phyloP scores from a whole-genome alignment of 2,113 vertebrate species.

The Zosterops lateralis region DNA sequence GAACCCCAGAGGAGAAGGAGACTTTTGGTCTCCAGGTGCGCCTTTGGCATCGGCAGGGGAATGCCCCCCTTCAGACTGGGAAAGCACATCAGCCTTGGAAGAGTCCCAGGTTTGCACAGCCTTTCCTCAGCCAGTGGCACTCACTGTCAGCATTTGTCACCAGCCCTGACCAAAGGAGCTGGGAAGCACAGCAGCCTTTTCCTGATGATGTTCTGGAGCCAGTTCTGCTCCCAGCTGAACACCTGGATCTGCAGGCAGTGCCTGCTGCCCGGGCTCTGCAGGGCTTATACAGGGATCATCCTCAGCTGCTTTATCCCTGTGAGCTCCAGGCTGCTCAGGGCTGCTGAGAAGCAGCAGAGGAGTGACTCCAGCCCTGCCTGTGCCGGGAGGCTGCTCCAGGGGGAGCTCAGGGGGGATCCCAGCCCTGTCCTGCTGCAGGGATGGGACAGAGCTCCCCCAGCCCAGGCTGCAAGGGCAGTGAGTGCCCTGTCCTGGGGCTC shows the following conservation, averaged over 20 bases:
- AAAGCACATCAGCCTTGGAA: conserved; percentile 32
- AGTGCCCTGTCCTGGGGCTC: fast-evolving
- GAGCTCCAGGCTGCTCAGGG: neutral
- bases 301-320: neutral
- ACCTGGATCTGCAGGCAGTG: neutral
- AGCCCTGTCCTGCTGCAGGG: neutral
- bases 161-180: conserved; percentile 51
- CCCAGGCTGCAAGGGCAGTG: fast-evolving
- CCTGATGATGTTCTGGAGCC: conserved; percentile 10
- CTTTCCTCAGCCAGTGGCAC: conserved; percentile 5
- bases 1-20: neutral
- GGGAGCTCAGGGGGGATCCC: fast-evolving
- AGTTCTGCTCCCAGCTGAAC: conserved; percentile 5
- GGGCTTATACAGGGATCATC: neutral
- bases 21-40: neutral
- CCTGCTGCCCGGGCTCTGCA: neutral
- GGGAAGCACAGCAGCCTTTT: conserved; percentile 18
- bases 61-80: neutral
- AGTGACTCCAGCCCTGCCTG: neutral
- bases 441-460: neutral
- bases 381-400: too few species aligned
- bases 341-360: neutral
- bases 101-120: neutral
- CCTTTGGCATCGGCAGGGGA: neutral
- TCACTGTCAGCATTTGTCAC: conserved; percentile 28